These are phyloP conservation scores for Metalampra italica DNA, from an alignment of 2,888 invertebrate species.

Conservation along the genomic window DNA sequence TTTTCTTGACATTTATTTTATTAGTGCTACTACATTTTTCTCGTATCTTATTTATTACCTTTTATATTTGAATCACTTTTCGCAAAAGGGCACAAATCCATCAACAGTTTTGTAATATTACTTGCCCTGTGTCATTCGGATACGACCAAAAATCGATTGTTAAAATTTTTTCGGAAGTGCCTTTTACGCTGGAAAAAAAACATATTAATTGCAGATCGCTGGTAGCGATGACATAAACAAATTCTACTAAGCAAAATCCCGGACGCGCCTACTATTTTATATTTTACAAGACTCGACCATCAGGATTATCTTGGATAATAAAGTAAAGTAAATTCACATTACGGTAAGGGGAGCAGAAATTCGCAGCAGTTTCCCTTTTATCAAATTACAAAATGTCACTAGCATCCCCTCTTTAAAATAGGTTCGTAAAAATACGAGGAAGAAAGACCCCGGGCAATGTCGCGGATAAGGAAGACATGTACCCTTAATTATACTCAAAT, in stretches of 20 bases:
- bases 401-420: background rate
- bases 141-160: no score
- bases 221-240: no score
- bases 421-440: background rate
- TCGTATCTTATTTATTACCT: no score
- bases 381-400: background rate
- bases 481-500: constrained; percentile 8
- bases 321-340: background rate
- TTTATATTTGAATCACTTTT: no score
- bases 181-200: no score
- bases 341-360: background rate
- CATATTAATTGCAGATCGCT: no score
- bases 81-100: no score
- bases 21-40: no score
- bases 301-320: background rate
- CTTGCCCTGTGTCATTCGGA: no score
- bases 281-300: background rate
- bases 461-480: constrained; percentile 2
- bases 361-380: background rate
- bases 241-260: background rate
- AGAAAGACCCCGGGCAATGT: background rate
- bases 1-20: no score
- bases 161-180: no score
- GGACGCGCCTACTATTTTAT: background rate
- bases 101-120: no score